Percentiles rank a stretch among this genome's conserved stretches.
Evolutionary conservation across 1,140 invertebrate genomes (phyloP).

Genomic region (Psilanteris sp.): DNA sequence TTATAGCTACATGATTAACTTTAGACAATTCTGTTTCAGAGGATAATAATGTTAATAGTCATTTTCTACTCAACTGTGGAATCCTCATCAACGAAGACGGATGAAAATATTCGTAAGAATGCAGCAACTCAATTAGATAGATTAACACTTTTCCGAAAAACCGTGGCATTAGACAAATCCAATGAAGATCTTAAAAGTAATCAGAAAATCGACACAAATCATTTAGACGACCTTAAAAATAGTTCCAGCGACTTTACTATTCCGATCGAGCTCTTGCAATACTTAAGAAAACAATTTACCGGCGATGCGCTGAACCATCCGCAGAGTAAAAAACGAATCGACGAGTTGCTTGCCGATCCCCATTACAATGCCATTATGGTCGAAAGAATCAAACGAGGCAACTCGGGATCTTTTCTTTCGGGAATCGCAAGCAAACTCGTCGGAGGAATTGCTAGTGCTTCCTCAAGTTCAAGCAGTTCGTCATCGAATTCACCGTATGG

Average conservation of each 20-base stretch:
- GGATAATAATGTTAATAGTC: conserved; percentile 66
- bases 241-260: conserved; percentile 48
- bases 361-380: conserved; percentile 67
- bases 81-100: conserved; percentile 44
- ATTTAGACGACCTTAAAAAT: conserved; percentile 54
- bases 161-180: conserved; percentile 34
- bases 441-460: conserved; percentile 71
- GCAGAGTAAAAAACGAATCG: conserved; percentile 48
- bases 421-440: conserved; percentile 74
- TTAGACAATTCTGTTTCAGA: conserved; percentile 69
- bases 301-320: conserved; percentile 54
- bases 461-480: conserved; percentile 66
- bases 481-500: conserved; percentile 63
- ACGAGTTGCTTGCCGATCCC: conserved; percentile 64
- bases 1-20: too few relatives aligned
- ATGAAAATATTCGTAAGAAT: conserved; percentile 58
- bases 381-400: conserved; percentile 66
- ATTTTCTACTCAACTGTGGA: conserved; percentile 56
- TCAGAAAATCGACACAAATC: conserved; percentile 31
- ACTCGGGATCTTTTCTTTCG: conserved; percentile 67
- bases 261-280: conserved; percentile 55
- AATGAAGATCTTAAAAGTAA: conserved; percentile 19
- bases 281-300: conserved; percentile 49
- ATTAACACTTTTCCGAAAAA: conserved; percentile 69
- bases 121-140: conserved; percentile 74